These are phyloP conservation scores for Pangasius krempfi DNA, from an alignment of 2,797 vertebrate genomes.

Conservation along the genomic window DNA sequence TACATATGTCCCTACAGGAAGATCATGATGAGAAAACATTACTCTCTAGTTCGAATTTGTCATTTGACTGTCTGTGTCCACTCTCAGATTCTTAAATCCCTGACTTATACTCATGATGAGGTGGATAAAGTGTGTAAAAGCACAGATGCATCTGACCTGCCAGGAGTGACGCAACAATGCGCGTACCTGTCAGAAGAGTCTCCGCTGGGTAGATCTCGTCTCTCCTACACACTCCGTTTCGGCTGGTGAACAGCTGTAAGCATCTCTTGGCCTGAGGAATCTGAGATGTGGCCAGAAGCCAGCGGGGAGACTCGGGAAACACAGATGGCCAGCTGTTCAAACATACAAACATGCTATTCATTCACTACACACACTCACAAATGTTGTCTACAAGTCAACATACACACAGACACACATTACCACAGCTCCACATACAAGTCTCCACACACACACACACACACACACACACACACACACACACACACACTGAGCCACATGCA, in stretches of 20 bases:
- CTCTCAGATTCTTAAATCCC: neutral
- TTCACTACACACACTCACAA: slow-evolving; percentile 7
- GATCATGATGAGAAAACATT: neutral
- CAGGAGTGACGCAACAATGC: neutral
- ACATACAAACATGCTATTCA: slow-evolving; percentile 34
- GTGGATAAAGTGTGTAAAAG: neutral
- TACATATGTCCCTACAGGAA: neutral
- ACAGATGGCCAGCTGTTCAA: slow-evolving; percentile 77
- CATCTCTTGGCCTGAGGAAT: slow-evolving; percentile 73
- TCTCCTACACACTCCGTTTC: slow-evolving; percentile 64
- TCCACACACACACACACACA: neutral
- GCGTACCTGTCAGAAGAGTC: slow-evolving; percentile 74
- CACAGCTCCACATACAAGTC: neutral
- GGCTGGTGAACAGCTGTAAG: slow-evolving; percentile 75
- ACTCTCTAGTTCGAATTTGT: neutral
- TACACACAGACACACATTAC: slow-evolving; percentile 5
- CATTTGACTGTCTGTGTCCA: neutral
- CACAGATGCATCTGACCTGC: neutral
- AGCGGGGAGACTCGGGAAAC: slow-evolving; percentile 86
- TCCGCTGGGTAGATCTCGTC: slow-evolving; percentile 70
- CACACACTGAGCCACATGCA: neutral
- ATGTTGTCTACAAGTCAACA: neutral
- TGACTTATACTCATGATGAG: neutral
- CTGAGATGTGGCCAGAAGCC: slow-evolving; percentile 87
- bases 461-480: too few species aligned